Evolutionary conservation across 2,888 invertebrate genomes (phyloP).

Genomic region (Pyrochroa serraticornis): DNA sequence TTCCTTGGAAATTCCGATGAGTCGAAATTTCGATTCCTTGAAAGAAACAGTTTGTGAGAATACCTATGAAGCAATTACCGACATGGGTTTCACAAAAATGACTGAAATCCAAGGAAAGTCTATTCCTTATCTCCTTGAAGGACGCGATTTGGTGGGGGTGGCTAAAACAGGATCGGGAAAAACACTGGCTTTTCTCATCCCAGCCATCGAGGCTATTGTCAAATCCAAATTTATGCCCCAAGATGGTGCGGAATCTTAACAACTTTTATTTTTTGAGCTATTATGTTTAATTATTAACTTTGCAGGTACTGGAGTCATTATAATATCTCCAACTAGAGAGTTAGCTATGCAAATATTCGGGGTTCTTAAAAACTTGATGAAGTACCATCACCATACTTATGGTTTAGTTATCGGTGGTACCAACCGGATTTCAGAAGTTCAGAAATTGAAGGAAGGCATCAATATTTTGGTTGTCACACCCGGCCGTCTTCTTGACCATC

Average conservation of each 20-base stretch:
- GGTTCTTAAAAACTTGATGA: conserved; percentile 90
- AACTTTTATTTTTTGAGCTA: neutral
- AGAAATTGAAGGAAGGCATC: conserved; percentile 87
- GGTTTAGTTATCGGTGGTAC: conserved; percentile 97
- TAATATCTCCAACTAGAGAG: conserved; percentile 95
- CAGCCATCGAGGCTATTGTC: conserved; percentile 90
- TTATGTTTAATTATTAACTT: conserved; percentile 2
- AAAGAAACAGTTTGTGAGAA: conserved; percentile 76
- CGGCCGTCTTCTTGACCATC: conserved; percentile 91
- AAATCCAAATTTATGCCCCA: conserved; percentile 91
- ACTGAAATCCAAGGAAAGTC: conserved; percentile 93
- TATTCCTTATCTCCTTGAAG: conserved; percentile 88
- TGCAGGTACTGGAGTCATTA: conserved; percentile 88
- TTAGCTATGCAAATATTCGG: conserved; percentile 98
- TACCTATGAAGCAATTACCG: conserved; percentile 81
- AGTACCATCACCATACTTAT: conserved; percentile 90
- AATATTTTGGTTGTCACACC: conserved; percentile 96
- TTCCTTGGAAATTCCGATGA: conserved; percentile 45
- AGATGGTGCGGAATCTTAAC: conserved; percentile 68
- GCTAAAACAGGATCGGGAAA: conserved; percentile 98
- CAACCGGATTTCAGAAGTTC: conserved; percentile 87
- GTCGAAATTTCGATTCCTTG: conserved; percentile 41
- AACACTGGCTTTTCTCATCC: conserved; percentile 93
- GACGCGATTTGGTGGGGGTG: conserved; percentile 90
- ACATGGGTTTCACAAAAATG: conserved; percentile 94